Evolutionary conservation across 1,140 invertebrate species (phyloP).

Genomic region (Drosophila carrolli): DNA sequence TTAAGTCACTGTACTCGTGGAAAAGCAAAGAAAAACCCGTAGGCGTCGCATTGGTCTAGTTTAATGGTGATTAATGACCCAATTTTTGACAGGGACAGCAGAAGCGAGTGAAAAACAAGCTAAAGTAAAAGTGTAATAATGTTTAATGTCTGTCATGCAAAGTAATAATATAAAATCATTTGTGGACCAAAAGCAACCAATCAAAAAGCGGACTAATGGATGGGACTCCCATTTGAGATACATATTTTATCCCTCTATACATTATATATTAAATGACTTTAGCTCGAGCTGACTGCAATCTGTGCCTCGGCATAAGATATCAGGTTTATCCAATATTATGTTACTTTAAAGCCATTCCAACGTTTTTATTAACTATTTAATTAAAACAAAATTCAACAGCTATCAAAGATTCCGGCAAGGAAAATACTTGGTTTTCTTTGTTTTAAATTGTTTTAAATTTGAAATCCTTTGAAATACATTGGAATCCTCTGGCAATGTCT

Average conservation of each 20-base stretch:
- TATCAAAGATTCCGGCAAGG: no score
- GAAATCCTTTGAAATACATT: no score
- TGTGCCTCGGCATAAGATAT: no score
- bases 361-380: no score
- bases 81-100: slow-evolving; percentile 10
- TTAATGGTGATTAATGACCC: slow-evolving; percentile 61
- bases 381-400: no score
- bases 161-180: slow-evolving; percentile 31
- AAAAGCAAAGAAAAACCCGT: neutral
- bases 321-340: no score
- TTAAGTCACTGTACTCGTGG: slow-evolving; percentile 4
- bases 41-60: slow-evolving; percentile 22
- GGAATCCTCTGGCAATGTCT: no score
- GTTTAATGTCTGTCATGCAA: slow-evolving; percentile 34
- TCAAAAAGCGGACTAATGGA: slow-evolving; percentile 10
- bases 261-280: no score
- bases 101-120: slow-evolving; percentile 16
- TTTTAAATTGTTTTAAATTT: no score
- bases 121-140: slow-evolving; percentile 27
- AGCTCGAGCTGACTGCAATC: neutral
- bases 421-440: no score
- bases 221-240: neutral
- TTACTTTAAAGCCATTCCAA: no score
- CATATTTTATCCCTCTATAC: neutral
- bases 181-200: neutral